A percentile compares a stretch with the other conserved stretches of the same genome.
Conservation (phyloP, 1,140 invertebrate genomes). For the Apis dorsata region DNA sequence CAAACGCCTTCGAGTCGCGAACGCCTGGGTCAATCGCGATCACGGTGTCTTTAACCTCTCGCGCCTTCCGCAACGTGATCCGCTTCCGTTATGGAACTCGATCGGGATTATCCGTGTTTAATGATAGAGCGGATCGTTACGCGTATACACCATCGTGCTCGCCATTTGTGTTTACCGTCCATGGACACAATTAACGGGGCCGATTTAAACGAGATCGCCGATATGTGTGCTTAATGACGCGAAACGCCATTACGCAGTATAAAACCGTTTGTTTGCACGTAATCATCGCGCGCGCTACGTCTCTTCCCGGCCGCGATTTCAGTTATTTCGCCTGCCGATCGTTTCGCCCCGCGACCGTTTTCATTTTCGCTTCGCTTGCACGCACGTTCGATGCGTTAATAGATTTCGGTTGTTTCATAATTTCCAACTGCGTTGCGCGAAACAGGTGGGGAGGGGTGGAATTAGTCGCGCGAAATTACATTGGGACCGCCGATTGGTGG, state of each 20-base stretch:
- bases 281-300: conserved; percentile 27
- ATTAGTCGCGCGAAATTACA: background rate
- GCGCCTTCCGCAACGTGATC: conserved; percentile 23
- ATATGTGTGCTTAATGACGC: conserved; percentile 53
- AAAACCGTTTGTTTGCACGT: conserved; percentile 45
- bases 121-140: conserved; percentile 53
- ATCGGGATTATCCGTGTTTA: conserved; percentile 51
- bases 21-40: background rate
- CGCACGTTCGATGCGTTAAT: background rate
- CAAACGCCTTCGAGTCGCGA: background rate
- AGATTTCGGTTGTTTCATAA: conserved; percentile 19
- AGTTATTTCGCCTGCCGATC: background rate
- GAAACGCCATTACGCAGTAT: conserved; percentile 59
- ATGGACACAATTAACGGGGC: conserved; percentile 33
- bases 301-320: conserved; percentile 31
- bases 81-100: background rate
- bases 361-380: background rate
- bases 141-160: conserved; percentile 20
- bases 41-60: background rate
- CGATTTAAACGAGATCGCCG: conserved; percentile 39
- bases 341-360: background rate
- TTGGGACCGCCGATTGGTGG: background rate
- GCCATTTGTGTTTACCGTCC: conserved; percentile 55
- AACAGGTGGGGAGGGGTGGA: too few relatives aligned
- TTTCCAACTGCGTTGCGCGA: background rate